A percentile compares a stretch with the other conserved stretches of the same genome.
Evolutionary conservation across 1,140 invertebrate species (phyloP).

Genomic region (Drosophila pandora): DNA sequence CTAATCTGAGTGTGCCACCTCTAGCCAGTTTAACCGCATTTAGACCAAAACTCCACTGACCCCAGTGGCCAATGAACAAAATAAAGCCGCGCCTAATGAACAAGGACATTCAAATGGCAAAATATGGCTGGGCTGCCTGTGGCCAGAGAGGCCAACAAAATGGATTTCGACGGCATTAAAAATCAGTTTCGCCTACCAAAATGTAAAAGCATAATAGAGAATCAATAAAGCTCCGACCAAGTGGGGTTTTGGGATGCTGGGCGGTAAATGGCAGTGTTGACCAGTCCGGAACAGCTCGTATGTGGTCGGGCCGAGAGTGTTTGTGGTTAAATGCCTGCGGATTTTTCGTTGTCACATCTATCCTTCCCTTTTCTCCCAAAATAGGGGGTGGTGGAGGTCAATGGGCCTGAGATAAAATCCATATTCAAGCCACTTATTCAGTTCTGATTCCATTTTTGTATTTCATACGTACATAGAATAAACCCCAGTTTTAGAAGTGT

Average conservation of each 20-base stretch:
- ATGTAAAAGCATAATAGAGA: conserved; percentile 55
- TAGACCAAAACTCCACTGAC: background rate
- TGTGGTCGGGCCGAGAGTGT: conserved; percentile 26
- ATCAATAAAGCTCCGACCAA: conserved; percentile 60
- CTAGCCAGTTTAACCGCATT: background rate
- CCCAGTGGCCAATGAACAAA: conserved; percentile 26
- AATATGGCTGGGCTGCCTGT: conserved; percentile 43
- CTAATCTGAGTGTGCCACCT: background rate
- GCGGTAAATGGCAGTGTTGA: conserved; percentile 38
- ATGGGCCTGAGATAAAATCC: background rate
- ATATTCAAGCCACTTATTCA: background rate
- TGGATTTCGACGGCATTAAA: conserved; percentile 66
- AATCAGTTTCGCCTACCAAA: conserved; percentile 56
- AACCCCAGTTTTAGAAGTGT: too few relatives aligned
- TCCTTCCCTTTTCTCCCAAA: background rate
- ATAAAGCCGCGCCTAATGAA: conserved; percentile 46
- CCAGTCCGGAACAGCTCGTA: conserved; percentile 14
- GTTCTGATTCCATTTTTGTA: background rate
- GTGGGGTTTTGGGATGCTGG: conserved; percentile 2
- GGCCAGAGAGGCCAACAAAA: conserved; percentile 25
- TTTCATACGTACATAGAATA: too few relatives aligned
- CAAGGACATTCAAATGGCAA: conserved; percentile 46
- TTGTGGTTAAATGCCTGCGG: conserved; percentile 11
- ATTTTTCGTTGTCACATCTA: background rate
- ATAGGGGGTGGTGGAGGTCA: background rate